Conservation (phyloP, 2,888 invertebrate genomes). For the Stenodema calcarata region DNA sequence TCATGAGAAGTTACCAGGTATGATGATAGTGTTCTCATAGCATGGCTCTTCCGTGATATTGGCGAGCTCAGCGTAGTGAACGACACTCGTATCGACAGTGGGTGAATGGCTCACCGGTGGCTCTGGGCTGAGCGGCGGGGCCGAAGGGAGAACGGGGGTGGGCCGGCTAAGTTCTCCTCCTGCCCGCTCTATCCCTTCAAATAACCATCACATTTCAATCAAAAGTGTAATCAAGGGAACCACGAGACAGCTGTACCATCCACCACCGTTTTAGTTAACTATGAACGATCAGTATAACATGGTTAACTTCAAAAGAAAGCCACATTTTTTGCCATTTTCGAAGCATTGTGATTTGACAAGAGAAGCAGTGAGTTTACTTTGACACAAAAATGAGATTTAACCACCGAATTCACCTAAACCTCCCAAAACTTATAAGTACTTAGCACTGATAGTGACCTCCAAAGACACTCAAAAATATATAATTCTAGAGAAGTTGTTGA, state of each 20-base stretch:
- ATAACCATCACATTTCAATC: conserved; percentile 3
- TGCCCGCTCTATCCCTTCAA: conserved; percentile 22
- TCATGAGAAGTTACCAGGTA: conserved; percentile 60
- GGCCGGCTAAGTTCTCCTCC: conserved; percentile 6
- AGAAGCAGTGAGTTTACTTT: too few species aligned
- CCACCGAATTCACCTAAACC: too few species aligned
- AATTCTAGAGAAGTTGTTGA: too few species aligned
- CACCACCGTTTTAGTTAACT: not conserved
- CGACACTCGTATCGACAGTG: conserved; percentile 25
- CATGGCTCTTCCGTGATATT: conserved; percentile 63
- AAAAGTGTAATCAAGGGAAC: not conserved
- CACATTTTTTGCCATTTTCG: too few species aligned
- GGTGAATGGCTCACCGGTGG: conserved; percentile 53
- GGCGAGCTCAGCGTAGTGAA: conserved; percentile 58
- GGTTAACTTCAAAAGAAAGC: too few species aligned
- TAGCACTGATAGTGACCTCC: too few species aligned
- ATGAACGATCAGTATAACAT: too few species aligned
- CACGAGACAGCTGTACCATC: not conserved
- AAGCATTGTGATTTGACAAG: too few species aligned
- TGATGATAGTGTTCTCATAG: conserved; percentile 65
- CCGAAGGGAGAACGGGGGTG: conserved; percentile 38
- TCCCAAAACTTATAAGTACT: too few species aligned
- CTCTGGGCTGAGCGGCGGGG: conserved; percentile 52
- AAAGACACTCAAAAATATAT: too few species aligned
- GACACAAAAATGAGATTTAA: too few species aligned